These are phyloP conservation scores for Halcyon smyrnensis DNA, from an alignment of 2,797 vertebrate species.

Conservation along the genomic window DNA sequence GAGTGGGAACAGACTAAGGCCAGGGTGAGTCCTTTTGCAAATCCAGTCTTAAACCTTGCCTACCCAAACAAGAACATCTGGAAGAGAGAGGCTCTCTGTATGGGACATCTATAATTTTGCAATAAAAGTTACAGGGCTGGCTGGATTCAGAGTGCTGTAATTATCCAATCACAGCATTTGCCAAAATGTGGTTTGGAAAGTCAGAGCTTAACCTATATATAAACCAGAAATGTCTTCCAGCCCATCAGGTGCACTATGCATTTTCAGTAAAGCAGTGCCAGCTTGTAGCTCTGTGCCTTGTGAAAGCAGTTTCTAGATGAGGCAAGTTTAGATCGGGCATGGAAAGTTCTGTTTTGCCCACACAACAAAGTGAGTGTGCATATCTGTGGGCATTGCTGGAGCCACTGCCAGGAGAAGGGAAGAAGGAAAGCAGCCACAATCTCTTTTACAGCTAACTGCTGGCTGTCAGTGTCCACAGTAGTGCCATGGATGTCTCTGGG, in stretches of 20 bases:
- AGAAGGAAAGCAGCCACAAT: not conserved
- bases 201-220: constrained; percentile 5
- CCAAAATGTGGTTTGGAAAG: constrained; percentile 27
- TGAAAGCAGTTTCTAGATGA: not conserved
- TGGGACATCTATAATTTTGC: constrained; percentile 50
- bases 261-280: not conserved
- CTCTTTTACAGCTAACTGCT: not conserved
- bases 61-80: constrained; percentile 54
- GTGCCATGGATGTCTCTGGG: accelerated
- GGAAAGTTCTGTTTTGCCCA: not conserved
- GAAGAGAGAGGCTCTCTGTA: not conserved
- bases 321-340: not conserved
- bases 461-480: not conserved
- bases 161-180: constrained; percentile 50
- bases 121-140: constrained; percentile 27
- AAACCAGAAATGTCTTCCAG: constrained; percentile 3
- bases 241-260: constrained; percentile 15
- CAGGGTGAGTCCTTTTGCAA: not conserved
- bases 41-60: not conserved
- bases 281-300: not conserved
- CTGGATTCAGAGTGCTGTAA: constrained; percentile 37
- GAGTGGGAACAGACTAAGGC: not conserved
- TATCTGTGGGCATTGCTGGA: not conserved
- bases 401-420: not conserved
- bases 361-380: not conserved